Base-by-base conservation (phyloP, 35 echinoderm and acorn worm genomes). In the Anneissia japonica region DNA sequence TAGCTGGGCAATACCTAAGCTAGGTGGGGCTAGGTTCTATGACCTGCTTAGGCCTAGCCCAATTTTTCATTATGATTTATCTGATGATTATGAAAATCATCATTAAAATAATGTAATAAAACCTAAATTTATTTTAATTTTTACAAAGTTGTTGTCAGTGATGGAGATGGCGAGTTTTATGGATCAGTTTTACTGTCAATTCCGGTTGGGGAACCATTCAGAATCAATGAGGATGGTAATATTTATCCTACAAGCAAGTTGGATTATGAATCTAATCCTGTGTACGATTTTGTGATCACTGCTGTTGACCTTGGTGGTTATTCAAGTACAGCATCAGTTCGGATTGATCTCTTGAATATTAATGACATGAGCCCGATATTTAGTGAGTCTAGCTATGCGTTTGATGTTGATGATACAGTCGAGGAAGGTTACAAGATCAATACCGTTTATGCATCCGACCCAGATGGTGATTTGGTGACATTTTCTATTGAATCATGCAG, bases 401-500 rank as follows among this genome's bases (percentile, higher is more conserved):
- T 91, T 46, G 88, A 88, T 85, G 89, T 95, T 34, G 91, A 93
- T 64, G 96, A 99, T 40, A 91, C 80, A 31, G 96, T 92, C 10
- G 37, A 30, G 13, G 40, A 33, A 5, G 79, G 74, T 26, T 99
- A 94, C 37, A 85, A 79, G 74, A 88, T 99, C 26, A 92, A 89
- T 36, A 99, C 96, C 28, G 90, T 99, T 23, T 94, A 94, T 64
- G 96, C 90, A 11, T 92, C 92, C 26, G 96, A 99, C 36, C 75
- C 86, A 0, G 96, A 99, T 87, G 79, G 46, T 40, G 89, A 94
- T 77, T 35, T 26, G 33, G 83, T 99, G n/a, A 46, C 38, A 7
- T 91, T 91, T 39, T 31, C 29, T 11, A 89, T 94, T 72, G 13
- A 34, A 13, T 87, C 79, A 31, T 37, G 82, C 31, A 83, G 45